phyloP scores from a whole-genome alignment of 2,113 vertebrate species.

The Proterorhinus semilunaris region DNA sequence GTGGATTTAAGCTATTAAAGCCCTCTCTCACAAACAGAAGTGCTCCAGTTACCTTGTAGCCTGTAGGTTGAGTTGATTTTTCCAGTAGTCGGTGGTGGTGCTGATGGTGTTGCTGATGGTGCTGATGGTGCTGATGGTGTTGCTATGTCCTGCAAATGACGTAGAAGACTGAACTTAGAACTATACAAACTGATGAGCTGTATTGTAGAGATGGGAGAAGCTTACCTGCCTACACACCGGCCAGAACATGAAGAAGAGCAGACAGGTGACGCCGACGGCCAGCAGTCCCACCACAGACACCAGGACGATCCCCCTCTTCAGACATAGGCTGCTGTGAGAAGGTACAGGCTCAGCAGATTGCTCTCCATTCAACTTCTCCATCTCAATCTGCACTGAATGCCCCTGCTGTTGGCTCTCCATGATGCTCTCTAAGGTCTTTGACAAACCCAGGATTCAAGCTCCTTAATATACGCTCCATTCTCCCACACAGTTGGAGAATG shows the following conservation, averaged over 20 bases:
- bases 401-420: slow-evolving; percentile 39
- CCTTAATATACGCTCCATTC: slow-evolving; percentile 36
- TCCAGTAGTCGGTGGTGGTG: rapidly evolving
- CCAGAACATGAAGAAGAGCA: not conserved
- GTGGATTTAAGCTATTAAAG: too few relatives aligned
- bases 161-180: too few relatives aligned
- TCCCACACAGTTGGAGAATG: slow-evolving; percentile 44
- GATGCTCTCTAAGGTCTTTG: slow-evolving; percentile 13
- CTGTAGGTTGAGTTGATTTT: not conserved
- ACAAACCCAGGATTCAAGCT: not conserved
- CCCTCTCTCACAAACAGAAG: not conserved
- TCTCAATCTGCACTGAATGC: slow-evolving; percentile 12
- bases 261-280: not conserved
- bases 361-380: not conserved
- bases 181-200: not conserved
- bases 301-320: slow-evolving; percentile 6
- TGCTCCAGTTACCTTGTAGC: slow-evolving; percentile 26
- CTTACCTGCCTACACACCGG: slow-evolving; percentile 45
- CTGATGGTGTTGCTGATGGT: not conserved
- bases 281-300: slow-evolving; percentile 19
- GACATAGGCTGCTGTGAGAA: not conserved
- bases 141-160: too few relatives aligned
- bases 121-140: too few relatives aligned
- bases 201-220: not conserved
- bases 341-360: not conserved